Percentiles rank a stretch among this genome's conserved stretches.
phyloP scores from a whole-genome alignment of 2,888 invertebrate genomes.

The Dilophus febrilis region DNA sequence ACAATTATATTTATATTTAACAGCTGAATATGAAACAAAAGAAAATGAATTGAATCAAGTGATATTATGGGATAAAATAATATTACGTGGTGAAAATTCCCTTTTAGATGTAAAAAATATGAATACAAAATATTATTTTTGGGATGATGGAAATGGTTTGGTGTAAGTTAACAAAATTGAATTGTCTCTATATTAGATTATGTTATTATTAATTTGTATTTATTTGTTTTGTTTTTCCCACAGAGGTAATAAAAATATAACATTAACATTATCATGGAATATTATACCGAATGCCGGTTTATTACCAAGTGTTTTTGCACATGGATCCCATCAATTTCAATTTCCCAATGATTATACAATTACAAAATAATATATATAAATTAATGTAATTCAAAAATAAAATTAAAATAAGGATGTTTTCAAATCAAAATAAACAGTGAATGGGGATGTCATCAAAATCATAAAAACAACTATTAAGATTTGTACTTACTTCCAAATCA shows the following conservation, averaged over 20 bases:
- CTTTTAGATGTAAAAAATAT: constrained; percentile 80
- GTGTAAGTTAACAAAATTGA: constrained; percentile 49
- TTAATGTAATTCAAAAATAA: too few species aligned
- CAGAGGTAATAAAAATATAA: constrained; percentile 85
- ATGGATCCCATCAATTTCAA: constrained; percentile 70
- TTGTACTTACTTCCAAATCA: too few species aligned
- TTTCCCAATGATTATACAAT: constrained; percentile 81
- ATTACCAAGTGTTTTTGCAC: constrained; percentile 69
- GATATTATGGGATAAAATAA: constrained; percentile 97
- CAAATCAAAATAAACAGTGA: too few species aligned
- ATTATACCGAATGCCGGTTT: constrained; percentile 97
- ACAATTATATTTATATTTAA: constrained; percentile 88
- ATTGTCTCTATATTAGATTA: constrained; percentile 3
- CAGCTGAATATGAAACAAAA: constrained; percentile 84
- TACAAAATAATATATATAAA: too few species aligned
- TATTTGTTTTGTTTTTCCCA: background rate
- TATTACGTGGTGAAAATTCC: constrained; percentile 86
- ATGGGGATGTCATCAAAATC: too few species aligned
- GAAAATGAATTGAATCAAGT: constrained; percentile 84
- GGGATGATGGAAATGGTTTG: constrained; percentile 97
- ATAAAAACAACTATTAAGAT: too few species aligned
- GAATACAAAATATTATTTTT: constrained; percentile 97
- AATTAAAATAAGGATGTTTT: too few species aligned
- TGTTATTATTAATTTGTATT: constrained; percentile 15
- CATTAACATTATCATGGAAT: constrained; percentile 91